These are phyloP conservation scores for Eumeta japonica DNA, from an alignment of 1,140 invertebrate genomes.

Conservation along the genomic window DNA sequence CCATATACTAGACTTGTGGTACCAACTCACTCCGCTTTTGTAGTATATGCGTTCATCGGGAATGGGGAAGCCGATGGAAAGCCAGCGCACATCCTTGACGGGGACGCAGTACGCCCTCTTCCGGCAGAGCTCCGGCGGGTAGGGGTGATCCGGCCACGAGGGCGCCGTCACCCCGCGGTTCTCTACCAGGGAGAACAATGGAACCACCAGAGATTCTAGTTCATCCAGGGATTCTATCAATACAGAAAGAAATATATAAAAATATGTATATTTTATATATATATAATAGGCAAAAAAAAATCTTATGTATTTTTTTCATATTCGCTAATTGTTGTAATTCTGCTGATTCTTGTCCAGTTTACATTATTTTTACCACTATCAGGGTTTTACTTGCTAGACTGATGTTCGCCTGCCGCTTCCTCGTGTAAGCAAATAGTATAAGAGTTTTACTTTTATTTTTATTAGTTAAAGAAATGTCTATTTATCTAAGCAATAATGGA, in stretches of 20 bases:
- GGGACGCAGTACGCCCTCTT: slow-evolving; percentile 77
- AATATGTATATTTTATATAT: no score
- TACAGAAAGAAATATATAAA: slow-evolving; percentile 3
- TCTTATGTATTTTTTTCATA: no score
- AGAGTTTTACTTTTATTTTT: no score
- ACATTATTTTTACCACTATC: no score
- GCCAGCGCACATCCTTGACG: slow-evolving; percentile 86
- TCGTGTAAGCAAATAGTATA: no score
- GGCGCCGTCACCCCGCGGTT: slow-evolving; percentile 76
- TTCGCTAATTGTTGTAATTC: no score
- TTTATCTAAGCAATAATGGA: no score
- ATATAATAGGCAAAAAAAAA: no score
- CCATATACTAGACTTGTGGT: no score
- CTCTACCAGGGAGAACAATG: slow-evolving; percentile 74
- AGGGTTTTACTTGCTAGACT: no score
- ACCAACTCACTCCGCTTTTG: slow-evolving; percentile 80
- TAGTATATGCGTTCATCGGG: slow-evolving; percentile 83
- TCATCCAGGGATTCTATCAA: slow-evolving; percentile 82
- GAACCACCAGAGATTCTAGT: slow-evolving; percentile 75
- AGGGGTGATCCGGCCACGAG: slow-evolving; percentile 80
- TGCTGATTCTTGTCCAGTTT: no score
- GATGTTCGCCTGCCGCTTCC: neutral
- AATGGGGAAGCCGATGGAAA: slow-evolving; percentile 88
- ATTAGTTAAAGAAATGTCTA: no score
- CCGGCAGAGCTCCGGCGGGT: slow-evolving; percentile 66